Base-by-base conservation (phyloP, 30 jellyfish, hydroid and myxozoan species). In the Chrysaora quinquecirrha region DNA sequence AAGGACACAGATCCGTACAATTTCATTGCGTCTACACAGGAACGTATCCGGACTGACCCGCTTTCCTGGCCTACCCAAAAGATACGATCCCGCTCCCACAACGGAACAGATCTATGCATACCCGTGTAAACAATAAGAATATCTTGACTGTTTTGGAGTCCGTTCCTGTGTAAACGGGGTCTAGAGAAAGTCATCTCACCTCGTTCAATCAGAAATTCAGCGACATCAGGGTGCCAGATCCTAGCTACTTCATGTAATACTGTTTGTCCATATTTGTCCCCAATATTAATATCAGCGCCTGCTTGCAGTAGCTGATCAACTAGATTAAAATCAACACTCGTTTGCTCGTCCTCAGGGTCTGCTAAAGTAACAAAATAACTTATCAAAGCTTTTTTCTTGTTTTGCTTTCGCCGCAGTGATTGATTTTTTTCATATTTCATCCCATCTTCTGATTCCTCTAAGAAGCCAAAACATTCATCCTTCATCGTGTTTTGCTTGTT, bases 211-310 rank as follows among this genome's bases (percentile, higher is more conserved):
- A 88, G 73, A 50, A 88, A 88, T 56, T 30, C 75, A 2, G 96
- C 96, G 38, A 88, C 96, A 49, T 88, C 96, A 1, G 87, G 74
- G 56, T 88, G 96, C 96, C 96, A 88, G 20, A 66, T 79, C 9
- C 96, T 75, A 22, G 96, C 92, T 30, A 78, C 87, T 60, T 88
- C 96, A 72, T 88, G 96, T 43, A 88, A 48, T 2, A 79, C 89
- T 0, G 96, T 88, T 54, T 88, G 96, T 18, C 96, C 96, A 31
- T 88, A 66, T 58, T 32, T 72, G 47, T 88, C 96, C 23, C 93
- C 75, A 48, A 75, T 30, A 33, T 71, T 78, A 10, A 80, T 65
- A 72, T 88, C 96, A 1, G 93, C 87, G 3, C 96, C 96, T 30
- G 87, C 83, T 2, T 24, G 43, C 49, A 88, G 35, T 63, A 88